Evolutionary conservation across 1,140 invertebrate genomes (phyloP).

Genomic region (Cheumatopsyche charites): DNA sequence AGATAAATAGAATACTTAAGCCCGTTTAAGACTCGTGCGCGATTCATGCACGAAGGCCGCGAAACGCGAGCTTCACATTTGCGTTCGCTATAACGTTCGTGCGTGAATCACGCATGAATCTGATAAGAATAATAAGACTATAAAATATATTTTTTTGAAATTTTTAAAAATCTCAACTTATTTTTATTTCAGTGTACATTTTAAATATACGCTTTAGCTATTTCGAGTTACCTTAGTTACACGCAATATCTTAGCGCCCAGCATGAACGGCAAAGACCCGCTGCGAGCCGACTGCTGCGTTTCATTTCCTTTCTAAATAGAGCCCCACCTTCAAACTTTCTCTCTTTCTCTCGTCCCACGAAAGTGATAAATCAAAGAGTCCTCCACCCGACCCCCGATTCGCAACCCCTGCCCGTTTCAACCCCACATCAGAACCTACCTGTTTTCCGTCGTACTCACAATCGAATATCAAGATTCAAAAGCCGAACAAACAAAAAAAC

Average conservation of each 20-base stretch:
- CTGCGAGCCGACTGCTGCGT: conserved; percentile 22
- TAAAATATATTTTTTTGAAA: no score
- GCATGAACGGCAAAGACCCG: background rate
- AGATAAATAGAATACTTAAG: no score
- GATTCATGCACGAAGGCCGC: no score
- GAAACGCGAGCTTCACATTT: no score
- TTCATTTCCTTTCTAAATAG: conserved; percentile 28
- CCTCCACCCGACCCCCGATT: conserved; percentile 1
- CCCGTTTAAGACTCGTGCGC: no score
- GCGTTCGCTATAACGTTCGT: no score
- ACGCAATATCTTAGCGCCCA: conserved; percentile 5
- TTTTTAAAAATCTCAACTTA: no score
- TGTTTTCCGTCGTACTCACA: background rate
- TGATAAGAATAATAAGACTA: no score
- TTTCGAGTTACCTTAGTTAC: background rate
- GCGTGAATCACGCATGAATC: no score
- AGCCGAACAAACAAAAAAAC: background rate
- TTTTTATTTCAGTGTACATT: no score
- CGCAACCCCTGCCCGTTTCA: background rate
- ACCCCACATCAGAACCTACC: background rate
- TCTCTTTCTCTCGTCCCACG: background rate
- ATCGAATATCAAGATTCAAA: conserved; percentile 14
- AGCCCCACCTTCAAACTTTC: conserved; percentile 23
- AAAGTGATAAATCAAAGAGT: conserved; percentile 26
- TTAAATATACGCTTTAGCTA: no score